These are phyloP conservation scores for Galeopsomyia nigrocyanea DNA, from an alignment of 2,888 invertebrate genomes.

Conservation along the genomic window DNA sequence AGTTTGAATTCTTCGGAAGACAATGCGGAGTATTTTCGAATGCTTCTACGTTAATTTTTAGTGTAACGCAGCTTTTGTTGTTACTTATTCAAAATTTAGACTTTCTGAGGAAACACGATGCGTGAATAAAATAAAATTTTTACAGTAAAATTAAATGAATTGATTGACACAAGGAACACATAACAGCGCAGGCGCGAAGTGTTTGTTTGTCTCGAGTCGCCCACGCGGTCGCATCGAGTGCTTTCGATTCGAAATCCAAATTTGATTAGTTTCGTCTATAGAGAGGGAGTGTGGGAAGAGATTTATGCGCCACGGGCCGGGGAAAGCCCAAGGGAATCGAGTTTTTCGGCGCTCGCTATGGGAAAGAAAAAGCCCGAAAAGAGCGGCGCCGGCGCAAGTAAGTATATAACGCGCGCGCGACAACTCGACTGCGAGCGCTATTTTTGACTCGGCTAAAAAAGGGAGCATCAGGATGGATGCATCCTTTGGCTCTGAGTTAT, in stretches of 20 bases:
- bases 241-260: conserved; percentile 59
- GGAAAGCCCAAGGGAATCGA: conserved; percentile 20
- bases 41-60: too few relatives aligned
- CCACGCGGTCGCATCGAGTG: neutral
- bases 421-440: conserved; percentile 50
- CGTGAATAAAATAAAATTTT: too few relatives aligned
- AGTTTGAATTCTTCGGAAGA: too few relatives aligned
- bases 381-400: conserved; percentile 1
- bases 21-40: too few relatives aligned
- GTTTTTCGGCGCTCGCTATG: conserved; percentile 26
- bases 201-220: too few relatives aligned
- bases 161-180: too few relatives aligned
- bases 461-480: conserved; percentile 60
- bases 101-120: too few relatives aligned
- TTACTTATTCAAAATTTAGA: too few relatives aligned
- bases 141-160: too few relatives aligned
- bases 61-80: too few relatives aligned
- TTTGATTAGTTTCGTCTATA: conserved; percentile 65
- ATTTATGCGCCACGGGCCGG: conserved; percentile 60
- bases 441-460: conserved; percentile 53
- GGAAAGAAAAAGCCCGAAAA: neutral
- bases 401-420: conserved; percentile 13
- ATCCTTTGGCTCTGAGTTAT: conserved; percentile 66
- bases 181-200: too few relatives aligned
- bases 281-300: conserved; percentile 49